phyloP scores from a whole-genome alignment of 2,113 vertebrate genomes.

The Mirza zaza region DNA sequence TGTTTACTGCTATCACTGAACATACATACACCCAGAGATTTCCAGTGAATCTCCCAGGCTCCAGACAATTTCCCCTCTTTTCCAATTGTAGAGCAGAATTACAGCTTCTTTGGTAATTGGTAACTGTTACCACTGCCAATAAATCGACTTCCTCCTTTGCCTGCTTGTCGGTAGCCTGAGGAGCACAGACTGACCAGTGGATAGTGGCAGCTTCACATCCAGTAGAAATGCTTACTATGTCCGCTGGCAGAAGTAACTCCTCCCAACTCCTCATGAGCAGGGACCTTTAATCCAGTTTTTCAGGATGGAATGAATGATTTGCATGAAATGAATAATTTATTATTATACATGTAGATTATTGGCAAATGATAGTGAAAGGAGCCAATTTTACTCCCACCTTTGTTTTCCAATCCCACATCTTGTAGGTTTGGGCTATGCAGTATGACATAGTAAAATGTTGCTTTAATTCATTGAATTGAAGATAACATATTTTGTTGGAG shows the following conservation, averaged over 20 bases:
- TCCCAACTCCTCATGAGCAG: not conserved
- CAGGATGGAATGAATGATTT: not conserved
- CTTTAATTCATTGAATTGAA: not conserved
- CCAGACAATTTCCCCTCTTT: not conserved
- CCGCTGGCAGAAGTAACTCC: not conserved
- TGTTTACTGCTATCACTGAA: not conserved
- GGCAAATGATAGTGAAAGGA: not conserved
- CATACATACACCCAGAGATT: rapidly evolving
- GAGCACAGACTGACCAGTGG: too few species aligned
- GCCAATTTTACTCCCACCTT: not conserved
- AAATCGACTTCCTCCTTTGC: not conserved
- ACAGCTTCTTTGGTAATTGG: not conserved
- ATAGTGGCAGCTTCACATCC: not conserved
- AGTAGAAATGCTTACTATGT: not conserved
- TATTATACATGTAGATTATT: not conserved
- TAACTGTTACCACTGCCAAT: not conserved
- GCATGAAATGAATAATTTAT: not conserved
- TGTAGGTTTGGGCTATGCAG: not conserved
- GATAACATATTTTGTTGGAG: not conserved
- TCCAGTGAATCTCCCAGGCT: not conserved
- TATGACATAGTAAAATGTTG: not conserved
- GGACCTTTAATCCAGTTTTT: not conserved
- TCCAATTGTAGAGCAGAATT: not conserved
- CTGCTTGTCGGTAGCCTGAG: too few species aligned
- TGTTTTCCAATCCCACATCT: not conserved